Base-by-base conservation (phyloP, 2,797 vertebrate genomes). In the Harpagifer antarcticus region DNA sequence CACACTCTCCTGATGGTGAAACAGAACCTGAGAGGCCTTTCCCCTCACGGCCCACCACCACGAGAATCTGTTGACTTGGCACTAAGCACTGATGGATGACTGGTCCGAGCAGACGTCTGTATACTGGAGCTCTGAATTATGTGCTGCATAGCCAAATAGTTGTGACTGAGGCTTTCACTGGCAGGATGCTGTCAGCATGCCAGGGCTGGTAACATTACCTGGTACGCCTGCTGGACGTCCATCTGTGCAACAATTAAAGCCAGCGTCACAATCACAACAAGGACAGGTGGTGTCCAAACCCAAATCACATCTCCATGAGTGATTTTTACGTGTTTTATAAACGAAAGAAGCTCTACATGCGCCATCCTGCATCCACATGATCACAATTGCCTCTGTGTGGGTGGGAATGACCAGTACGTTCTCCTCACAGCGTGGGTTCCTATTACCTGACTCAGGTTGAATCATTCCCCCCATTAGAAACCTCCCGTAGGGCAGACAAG, bases 91-190 rank as follows among this genome's bases (percentile, higher is more conserved):
- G 92, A 91, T 90, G 85, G 85, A 92, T 90, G 89, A 66, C 62
- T 40, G 62, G 78, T 55, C 65, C 2, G 63, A 23, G 72, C 83
- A 82, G 80, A 90, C 78, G 79, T 87, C 88, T 88, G 87, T 79
- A 82, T 76, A 76, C 78, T 62, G 72, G 67, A 85, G 84, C 82
- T 70, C 60, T 74, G 80, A 88, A 87, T 88, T 83, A 90, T 90
- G 87, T 93, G 93, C 90, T 90, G 90, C 89, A 79, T 85, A 66
- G 89, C 77, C 84, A 91, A 87, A 90, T 91, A 84, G 84, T 76
- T 91, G 60, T 83, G 87, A 85, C 56, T 14, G 79, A 81, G 76
- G 68, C 60, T 74, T 79, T 82, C 19, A 40, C 52, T 15, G 53
- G 58, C 79, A 45, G n/a, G 19, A 23, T n/a, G 66, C 68, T 85